Evolutionary conservation across 2,888 invertebrate species (phyloP).

Genomic region (Hybos culiciformis): DNA sequence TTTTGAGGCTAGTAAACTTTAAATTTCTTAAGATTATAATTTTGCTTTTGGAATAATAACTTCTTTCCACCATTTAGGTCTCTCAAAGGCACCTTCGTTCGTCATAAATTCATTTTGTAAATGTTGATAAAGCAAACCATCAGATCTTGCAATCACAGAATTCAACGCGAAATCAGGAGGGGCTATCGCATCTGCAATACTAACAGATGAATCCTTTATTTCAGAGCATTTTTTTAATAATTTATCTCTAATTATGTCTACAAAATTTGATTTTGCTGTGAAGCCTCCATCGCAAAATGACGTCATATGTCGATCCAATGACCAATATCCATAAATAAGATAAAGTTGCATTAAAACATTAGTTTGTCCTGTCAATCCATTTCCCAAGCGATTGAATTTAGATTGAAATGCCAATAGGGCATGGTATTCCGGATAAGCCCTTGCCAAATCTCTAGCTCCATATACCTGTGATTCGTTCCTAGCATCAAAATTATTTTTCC

Average conservation of each 20-base stretch:
- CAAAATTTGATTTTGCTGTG: conserved; percentile 41
- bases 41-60: conserved; percentile 30
- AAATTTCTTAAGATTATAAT: too few relatives aligned
- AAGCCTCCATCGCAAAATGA: conserved; percentile 49
- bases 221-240: conserved; percentile 53
- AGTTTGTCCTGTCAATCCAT: conserved; percentile 26
- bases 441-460: conserved; percentile 56
- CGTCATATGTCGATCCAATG: conserved; percentile 54
- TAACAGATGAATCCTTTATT: conserved; percentile 61
- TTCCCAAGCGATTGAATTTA: too few relatives aligned
- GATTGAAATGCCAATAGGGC: conserved; percentile 35
- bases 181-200: conserved; percentile 71
- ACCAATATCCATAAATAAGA: conserved; percentile 43
- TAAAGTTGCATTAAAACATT: conserved; percentile 40
- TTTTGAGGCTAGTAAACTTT: too few relatives aligned
- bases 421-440: conserved; percentile 62
- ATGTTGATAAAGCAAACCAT: conserved; percentile 57
- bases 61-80: conserved; percentile 62
- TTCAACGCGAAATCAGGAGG: conserved; percentile 82
- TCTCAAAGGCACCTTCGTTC: conserved; percentile 51
- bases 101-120: conserved; percentile 57
- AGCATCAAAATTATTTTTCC: conserved; percentile 58
- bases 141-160: conserved; percentile 70
- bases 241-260: conserved; percentile 48
- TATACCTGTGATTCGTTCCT: conserved; percentile 72